Evolutionary conservation across 2,888 invertebrate species (phyloP).

Genomic region (Ophion obscuratus): DNA sequence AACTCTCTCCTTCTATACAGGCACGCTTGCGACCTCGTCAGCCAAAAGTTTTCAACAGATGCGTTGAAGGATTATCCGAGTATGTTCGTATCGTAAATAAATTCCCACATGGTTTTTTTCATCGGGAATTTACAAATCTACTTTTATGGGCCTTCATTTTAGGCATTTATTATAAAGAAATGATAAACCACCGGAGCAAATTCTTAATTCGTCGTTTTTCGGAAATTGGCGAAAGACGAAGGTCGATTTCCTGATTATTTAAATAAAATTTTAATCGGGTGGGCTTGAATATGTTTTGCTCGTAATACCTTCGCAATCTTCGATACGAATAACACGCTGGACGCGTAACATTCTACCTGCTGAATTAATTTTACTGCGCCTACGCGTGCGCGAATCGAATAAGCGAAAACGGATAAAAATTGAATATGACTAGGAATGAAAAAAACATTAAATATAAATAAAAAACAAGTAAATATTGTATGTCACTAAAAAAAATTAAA

Average conservation of each 20-base stretch:
- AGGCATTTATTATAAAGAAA: too few relatives aligned
- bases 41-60: slow-evolving; percentile 5
- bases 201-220: too few relatives aligned
- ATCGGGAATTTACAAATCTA: too few relatives aligned
- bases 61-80: neutral
- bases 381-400: neutral
- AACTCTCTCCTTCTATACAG: slow-evolving; percentile 13
- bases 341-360: neutral
- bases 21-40: slow-evolving; percentile 1
- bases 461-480: too few relatives aligned
- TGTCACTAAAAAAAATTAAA: neutral
- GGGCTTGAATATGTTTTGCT: neutral
- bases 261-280: neutral
- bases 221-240: neutral
- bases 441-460: too few relatives aligned
- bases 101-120: too few relatives aligned
- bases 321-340: neutral
- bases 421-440: neutral
- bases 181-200: too few relatives aligned
- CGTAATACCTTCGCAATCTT: neutral
- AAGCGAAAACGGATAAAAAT: neutral
- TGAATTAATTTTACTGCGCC: slow-evolving; percentile 5
- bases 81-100: too few relatives aligned
- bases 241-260: neutral
- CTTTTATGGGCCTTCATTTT: too few relatives aligned